Base-by-base conservation (phyloP, 2,888 invertebrate species). In the Zaprionus bogoriensis region DNA sequence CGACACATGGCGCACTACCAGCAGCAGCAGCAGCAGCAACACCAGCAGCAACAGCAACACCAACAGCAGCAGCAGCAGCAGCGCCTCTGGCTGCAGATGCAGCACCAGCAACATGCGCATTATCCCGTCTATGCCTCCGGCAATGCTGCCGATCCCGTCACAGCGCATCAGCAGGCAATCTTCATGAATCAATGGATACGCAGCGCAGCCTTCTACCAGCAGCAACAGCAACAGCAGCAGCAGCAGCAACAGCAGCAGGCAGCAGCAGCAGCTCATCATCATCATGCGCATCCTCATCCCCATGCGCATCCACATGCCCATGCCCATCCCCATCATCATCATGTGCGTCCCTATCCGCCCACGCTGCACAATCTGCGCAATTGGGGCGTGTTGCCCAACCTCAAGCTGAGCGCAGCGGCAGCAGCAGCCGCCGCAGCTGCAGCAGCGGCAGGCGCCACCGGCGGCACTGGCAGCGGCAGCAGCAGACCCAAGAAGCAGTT, bases 401-500 rank as follows among this genome's bases (percentile, higher is more conserved):
- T 93, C 89, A 91, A 93, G 83, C 92, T 93, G 4, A 92, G 92
- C 1, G 76, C 59, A 23, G 76, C 55, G 12, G 92, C 92, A 0
- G 77, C 58, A 0, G 59, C 62, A 4, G 32, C 66, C 5, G 50
- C 23, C 1, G 50, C 28, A 58, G 70, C 2, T 1, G 74, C 55
- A 7, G 67, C 54, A n/a, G 67, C 54, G 5, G 92, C 92, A 0
- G 77, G 57, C 1, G 53, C 53, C n/a, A 27, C 69, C 7, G n/a
- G 25, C 1, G 50, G 25, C 1, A 62, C 68, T 2, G 54, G 68
- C 9, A 92, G 91, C 3, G 93, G 92, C 46, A 93, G 94, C 78
- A 92, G 92, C 27, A 92, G 95, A 69, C 95, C 95, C 44, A 95
- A 95, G 90, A 95, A 95, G 80, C 95, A 99, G 92, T 99, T 98